phyloP scores from a whole-genome alignment of 2,797 vertebrate genomes.

The Pelobates cultripes region DNA sequence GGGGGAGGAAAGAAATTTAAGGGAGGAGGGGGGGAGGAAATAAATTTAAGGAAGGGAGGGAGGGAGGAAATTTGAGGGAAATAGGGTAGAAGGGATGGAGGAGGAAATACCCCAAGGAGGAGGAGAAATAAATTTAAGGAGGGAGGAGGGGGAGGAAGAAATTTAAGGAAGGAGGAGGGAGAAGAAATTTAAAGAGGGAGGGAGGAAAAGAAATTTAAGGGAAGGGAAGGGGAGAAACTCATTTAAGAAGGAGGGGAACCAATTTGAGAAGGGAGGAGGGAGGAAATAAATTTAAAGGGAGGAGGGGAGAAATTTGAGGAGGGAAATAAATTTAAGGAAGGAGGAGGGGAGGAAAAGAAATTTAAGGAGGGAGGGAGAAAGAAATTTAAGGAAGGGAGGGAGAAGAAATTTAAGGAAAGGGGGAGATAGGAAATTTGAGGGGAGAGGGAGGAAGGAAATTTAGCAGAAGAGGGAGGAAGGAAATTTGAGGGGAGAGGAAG shows the following conservation, averaged over 20 bases:
- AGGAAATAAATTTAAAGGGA: not conserved
- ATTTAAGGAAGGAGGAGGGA: not conserved
- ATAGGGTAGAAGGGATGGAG: too few relatives aligned
- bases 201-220: not conserved
- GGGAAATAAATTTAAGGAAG: not conserved
- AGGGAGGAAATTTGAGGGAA: not conserved
- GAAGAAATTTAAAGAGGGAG: too few relatives aligned
- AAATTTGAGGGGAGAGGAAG: not conserved
- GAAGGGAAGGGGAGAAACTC: not conserved
- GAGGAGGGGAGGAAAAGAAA: not conserved
- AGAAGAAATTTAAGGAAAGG: not conserved
- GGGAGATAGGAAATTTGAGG: not conserved
- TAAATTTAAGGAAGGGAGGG: not conserved
- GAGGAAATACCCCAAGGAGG: too few relatives aligned
- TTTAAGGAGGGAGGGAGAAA: not conserved
- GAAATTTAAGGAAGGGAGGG: not conserved
- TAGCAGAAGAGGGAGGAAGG: too few relatives aligned
- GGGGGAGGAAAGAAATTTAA: too few relatives aligned
- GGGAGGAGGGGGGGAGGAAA: too few relatives aligned
- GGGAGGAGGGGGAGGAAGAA: not conserved
- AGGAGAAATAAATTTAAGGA: too few relatives aligned
- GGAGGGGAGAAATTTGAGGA: not conserved
- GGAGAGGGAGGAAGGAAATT: not conserved
- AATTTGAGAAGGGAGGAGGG: not conserved
- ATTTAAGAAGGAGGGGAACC: not conserved